These are phyloP conservation scores for Dendrocincla fuliginosa DNA, from an alignment of 2,797 vertebrate species.

Conservation along the genomic window DNA sequence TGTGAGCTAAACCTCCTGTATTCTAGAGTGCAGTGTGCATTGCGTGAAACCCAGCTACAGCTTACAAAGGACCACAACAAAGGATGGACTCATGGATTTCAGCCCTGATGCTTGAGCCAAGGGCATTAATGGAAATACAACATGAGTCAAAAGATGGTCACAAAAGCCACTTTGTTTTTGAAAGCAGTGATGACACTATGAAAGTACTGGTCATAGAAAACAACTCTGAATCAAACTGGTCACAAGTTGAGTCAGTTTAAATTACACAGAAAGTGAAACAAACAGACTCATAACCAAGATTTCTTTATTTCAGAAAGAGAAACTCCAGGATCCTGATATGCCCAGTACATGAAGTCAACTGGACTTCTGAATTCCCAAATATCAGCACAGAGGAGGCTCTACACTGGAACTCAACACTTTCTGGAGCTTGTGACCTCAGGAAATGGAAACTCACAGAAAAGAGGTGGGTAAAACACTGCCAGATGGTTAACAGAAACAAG, in stretches of 20 bases:
- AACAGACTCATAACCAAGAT: neutral
- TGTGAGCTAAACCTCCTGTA: neutral
- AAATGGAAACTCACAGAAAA: slow-evolving; percentile 42
- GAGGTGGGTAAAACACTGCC: slow-evolving; percentile 5
- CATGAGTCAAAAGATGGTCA: neutral
- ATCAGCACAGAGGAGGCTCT: neutral
- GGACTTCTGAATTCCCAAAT: neutral
- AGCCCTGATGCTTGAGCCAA: neutral
- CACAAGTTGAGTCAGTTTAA: neutral
- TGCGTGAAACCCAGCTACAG: neutral
- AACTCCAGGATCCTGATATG: neutral
- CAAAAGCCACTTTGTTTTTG: slow-evolving; percentile 1
- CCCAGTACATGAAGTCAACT: neutral
- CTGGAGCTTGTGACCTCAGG: neutral
- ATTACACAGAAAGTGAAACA: slow-evolving; percentile 14
- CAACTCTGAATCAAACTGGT: neutral
- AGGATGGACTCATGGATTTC: neutral
- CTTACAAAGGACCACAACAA: slow-evolving; percentile 27
- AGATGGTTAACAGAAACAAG: slow-evolving; percentile 3
- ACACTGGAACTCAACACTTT: neutral
- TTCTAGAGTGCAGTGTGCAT: neutral
- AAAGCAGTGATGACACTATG: neutral
- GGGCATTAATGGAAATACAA: neutral
- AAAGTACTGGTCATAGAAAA: neutral
- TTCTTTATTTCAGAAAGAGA: slow-evolving; percentile 1